phyloP scores from a whole-genome alignment of 2,113 vertebrate genomes.

The Corythornis vintsioides region DNA sequence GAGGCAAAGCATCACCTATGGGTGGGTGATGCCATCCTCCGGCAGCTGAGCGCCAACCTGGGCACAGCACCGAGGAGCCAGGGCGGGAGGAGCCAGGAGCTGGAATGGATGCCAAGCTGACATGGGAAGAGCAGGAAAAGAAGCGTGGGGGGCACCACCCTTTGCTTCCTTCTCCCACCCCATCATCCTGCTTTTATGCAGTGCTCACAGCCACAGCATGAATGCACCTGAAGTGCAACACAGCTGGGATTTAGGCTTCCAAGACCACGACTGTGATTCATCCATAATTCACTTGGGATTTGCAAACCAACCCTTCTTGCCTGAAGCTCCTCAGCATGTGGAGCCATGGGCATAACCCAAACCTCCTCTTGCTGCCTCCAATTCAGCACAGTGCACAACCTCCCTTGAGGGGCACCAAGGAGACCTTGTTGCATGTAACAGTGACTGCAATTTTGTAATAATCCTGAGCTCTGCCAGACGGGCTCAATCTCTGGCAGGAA shows the following conservation, averaged over 20 bases:
- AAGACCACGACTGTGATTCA: background rate
- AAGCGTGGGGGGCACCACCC: too few relatives aligned
- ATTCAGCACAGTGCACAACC: background rate
- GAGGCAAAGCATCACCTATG: background rate
- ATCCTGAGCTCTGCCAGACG: background rate
- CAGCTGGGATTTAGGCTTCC: background rate
- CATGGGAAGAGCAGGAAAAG: background rate
- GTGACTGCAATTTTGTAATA: background rate
- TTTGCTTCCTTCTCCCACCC: background rate
- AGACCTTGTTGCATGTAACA: background rate
- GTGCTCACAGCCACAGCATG: background rate
- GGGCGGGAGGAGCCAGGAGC: fast-evolving
- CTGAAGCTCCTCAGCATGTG: background rate
- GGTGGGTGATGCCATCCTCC: background rate
- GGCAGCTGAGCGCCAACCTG: background rate
- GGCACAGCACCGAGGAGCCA: fast-evolving
- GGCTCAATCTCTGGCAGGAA: background rate
- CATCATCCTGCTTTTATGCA: background rate
- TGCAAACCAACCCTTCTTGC: background rate
- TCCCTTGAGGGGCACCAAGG: background rate
- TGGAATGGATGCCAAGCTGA: fast-evolving
- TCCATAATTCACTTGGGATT: background rate
- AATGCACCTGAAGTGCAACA: background rate
- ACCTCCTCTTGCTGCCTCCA: background rate
- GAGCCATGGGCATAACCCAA: fast-evolving